Evolutionary conservation across 2,113 vertebrate species (phyloP).

Genomic region (Muntiacus reevesi): DNA sequence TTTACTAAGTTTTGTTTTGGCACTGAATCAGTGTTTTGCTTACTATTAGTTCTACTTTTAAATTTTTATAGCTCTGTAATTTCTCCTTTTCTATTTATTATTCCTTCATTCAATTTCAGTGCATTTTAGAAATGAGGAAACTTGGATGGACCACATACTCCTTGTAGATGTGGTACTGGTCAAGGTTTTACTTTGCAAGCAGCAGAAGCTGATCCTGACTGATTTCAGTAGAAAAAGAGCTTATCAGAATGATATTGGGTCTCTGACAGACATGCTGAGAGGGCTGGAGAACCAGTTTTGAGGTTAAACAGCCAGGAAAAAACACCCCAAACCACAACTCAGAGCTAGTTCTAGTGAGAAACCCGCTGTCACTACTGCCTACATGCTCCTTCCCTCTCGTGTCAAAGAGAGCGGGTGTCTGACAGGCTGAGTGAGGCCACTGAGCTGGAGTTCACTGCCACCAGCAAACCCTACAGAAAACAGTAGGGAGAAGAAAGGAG

Average conservation of each 20-base stretch:
- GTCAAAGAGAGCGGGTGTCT: neutral
- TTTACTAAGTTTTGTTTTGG: neutral
- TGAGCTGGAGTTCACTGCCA: neutral
- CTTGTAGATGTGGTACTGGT: neutral
- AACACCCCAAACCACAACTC: constrained; percentile 67
- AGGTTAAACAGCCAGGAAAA: constrained; percentile 72
- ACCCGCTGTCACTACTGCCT: neutral
- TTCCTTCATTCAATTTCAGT: neutral
- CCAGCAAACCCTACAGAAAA: neutral
- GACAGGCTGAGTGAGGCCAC: neutral
- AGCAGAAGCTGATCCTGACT: neutral
- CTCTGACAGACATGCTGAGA: constrained; percentile 19
- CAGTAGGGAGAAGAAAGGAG: neutral
- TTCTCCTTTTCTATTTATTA: neutral
- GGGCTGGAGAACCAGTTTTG: constrained; percentile 46
- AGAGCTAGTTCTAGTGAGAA: constrained; percentile 41
- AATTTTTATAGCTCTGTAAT: neutral
- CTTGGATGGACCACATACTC: neutral
- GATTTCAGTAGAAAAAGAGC: neutral
- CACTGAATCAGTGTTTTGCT: neutral
- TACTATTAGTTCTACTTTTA: neutral
- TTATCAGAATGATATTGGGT: constrained; percentile 21
- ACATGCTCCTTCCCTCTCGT: neutral
- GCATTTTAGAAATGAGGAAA: neutral
- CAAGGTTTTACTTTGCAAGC: neutral